A percentile compares a stretch with the other conserved stretches of the same genome.
phyloP scores from a whole-genome alignment of 2,113 vertebrate species.

The Isichthys henryi region DNA sequence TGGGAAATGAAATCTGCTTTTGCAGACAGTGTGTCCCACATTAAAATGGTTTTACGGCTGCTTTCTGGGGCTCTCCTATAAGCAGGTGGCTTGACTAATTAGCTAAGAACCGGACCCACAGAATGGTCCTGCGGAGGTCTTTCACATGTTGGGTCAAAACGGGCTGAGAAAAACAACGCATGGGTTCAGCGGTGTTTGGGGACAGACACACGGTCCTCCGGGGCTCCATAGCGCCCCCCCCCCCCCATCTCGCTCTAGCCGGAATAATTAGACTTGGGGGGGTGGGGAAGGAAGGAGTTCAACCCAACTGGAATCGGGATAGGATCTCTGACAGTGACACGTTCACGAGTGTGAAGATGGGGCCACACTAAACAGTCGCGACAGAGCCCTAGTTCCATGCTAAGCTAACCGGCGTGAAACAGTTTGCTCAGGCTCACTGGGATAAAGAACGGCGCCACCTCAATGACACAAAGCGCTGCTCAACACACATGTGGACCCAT shows the following conservation, averaged over 20 bases:
- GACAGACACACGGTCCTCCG: not conserved
- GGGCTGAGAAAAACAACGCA: not conserved
- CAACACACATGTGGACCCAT: not conserved
- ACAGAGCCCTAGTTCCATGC: not conserved
- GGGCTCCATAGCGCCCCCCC: not conserved
- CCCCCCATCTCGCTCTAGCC: not conserved
- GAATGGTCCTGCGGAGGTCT: not conserved
- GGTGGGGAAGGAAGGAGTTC: not conserved
- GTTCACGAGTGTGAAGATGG: not conserved
- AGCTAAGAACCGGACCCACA: slow-evolving; percentile 14
- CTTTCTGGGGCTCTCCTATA: slow-evolving; percentile 21
- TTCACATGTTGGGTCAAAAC: not conserved
- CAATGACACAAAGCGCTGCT: not conserved
- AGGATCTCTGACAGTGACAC: not conserved
- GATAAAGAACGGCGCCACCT: not conserved
- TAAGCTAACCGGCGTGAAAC: not conserved
- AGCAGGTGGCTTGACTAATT: slow-evolving; percentile 17
- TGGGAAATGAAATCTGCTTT: not conserved
- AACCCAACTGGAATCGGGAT: not conserved
- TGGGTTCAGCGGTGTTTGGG: not conserved
- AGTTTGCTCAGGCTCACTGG: not conserved
- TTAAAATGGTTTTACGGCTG: slow-evolving; percentile 45
- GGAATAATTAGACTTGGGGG: slow-evolving; percentile 2
- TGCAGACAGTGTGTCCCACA: not conserved
- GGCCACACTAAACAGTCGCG: not conserved